Base-by-base conservation (phyloP, 2,888 invertebrate species). In the Euplexia lucipara region DNA sequence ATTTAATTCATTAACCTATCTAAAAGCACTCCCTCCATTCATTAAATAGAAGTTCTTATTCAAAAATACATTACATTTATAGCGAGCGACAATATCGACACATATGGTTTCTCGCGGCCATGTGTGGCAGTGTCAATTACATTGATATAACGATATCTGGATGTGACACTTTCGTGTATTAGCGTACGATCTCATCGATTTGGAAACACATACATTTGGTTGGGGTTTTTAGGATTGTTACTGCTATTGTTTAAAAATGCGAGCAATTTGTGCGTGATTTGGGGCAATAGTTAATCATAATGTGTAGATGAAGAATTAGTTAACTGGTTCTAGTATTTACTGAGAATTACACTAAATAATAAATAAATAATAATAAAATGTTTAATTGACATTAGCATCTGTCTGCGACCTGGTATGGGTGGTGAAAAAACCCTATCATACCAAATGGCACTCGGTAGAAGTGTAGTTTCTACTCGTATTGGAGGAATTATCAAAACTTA, bases 141-240 rank as follows among this genome's bases (percentile, higher is more conserved):
- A 53, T 0, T 39, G 74, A 74, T 74, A 78, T 48, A 56, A 22
- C n/a, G 12, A 2, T 74, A 74, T 78, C 74, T 78, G 52, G 74
- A 74, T 78, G 74, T 73, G 74, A 73, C 78, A 74, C 44, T 73
- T 74, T 73, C 53, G 47, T 37, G 32, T 44, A 26, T 45, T 56
- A 64, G 18, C 56, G 42, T 56, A 42, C 39, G 32, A 48, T 53
- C 58, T 75, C 39, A 68, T n/a, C 49, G 39, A 59, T 49, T 75
- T 68, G 22, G 35, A 34, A 60, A 56, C 52, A 52, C 32, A 16
- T 37, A 42, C 7, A 32, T 39, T 48, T 60, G 9, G 37, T 56
- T 68, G 20, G 49, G 7, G 14, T 10, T 44, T 39, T 49, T 53
- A 1, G 10, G 30, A 47, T 34, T 37, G 9, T 16, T 20, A 45